Evolutionary conservation across 2,888 invertebrate genomes (phyloP), one percentile per base, ranked within the genome.

Genomic region (Cistogaster globosa): DNA sequence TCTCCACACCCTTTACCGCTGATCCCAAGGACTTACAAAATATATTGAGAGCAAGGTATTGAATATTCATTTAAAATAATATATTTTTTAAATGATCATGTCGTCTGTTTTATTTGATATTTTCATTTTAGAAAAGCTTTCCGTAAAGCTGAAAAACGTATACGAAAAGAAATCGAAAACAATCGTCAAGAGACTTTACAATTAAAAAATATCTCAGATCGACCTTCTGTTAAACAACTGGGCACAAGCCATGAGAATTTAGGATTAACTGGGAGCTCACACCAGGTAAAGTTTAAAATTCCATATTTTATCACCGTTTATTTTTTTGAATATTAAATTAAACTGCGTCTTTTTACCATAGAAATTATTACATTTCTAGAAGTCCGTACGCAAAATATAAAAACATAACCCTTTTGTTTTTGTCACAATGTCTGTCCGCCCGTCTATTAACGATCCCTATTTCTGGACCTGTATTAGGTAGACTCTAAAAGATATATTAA

Each of bases 1-100:
- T 88, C 6, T 88, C 91, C n/a, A 88, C 87, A 42, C 90, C 88
- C 9, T 92, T 87, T 84, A 88, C 90, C 1, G 89, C 90, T 16
- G 92, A 92, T 89, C 91, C 91, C 0, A 68, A 88, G 76, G 92
- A 92, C 71, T 89, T 92, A 79, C 88, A 87, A 36, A 92, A 92
- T 53, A 89, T 92, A 78, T 88, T 91, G 14, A 88, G 89, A 12
- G 92, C 91, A 2, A 90, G 92, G 92, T 92, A 86, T 87, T 86
- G 2, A 12, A 36, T 14, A 11, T 12, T 2, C n/a, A 38, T 62
- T 57, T 32, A 18, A 53, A 26, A 60, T 38, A 51, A 12, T 1
- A 32, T 0, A 5, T 32, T 32, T 8, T 32, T 0, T 5, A 32
- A 32, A 32, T 32, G 0, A 32, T 8, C 32, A 32, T 32, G 6